phyloP scores from a whole-genome alignment of 2,888 invertebrate genomes.

The Hecatera dysodea region DNA sequence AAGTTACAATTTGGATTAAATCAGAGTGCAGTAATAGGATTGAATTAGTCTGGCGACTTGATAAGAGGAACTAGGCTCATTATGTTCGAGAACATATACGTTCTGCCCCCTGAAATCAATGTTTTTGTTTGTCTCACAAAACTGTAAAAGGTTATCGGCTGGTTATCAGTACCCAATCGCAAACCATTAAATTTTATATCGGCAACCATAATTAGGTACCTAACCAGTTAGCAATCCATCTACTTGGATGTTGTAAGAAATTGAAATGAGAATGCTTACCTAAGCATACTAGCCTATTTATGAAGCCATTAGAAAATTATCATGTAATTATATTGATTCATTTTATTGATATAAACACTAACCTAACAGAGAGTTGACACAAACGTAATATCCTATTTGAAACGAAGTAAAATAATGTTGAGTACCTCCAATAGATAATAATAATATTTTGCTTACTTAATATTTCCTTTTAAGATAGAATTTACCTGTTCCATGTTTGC shows the following conservation, averaged over 20 bases:
- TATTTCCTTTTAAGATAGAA: background rate
- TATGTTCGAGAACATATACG: background rate
- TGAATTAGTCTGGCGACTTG: background rate
- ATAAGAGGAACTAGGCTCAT: background rate
- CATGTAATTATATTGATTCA: background rate
- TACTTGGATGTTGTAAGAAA: background rate
- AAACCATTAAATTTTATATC: background rate
- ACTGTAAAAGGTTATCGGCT: slow-evolving; percentile 7
- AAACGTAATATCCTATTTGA: background rate
- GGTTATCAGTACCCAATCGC: background rate
- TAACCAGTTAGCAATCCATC: no score
- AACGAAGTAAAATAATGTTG: background rate
- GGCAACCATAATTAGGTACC: background rate
- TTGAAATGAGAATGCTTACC: background rate
- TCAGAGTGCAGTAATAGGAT: background rate
- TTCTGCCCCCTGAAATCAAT: background rate
- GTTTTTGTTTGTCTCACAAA: background rate
- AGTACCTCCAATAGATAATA: background rate
- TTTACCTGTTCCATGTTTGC: background rate
- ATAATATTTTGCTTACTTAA: background rate
- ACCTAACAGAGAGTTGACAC: background rate
- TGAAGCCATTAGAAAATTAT: background rate
- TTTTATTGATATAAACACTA: background rate
- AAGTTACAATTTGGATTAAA: background rate
- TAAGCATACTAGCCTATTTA: background rate